Conservation (phyloP, 2,113 vertebrate species). For the Elephas maximus region DNA sequence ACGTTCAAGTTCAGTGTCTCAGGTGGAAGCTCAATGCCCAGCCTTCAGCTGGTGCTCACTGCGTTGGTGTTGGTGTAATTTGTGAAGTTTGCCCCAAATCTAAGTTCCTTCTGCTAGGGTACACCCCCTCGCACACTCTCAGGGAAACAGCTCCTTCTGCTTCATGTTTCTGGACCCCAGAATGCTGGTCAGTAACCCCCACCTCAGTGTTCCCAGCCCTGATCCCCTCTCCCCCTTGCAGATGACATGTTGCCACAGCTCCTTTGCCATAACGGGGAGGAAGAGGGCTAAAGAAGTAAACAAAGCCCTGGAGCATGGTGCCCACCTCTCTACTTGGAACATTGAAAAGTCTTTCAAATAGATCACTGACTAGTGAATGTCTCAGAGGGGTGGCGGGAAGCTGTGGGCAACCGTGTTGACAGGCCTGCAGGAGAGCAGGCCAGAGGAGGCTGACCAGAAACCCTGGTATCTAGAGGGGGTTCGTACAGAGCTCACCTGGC, state of each 20-base stretch:
- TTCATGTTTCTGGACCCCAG: neutral
- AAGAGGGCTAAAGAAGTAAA: neutral
- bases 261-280: too few species aligned
- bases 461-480: neutral
- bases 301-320: neutral
- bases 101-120: neutral
- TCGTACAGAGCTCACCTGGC: neutral
- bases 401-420: neutral
- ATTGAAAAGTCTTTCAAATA: neutral
- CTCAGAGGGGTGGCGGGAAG: neutral
- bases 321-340: neutral
- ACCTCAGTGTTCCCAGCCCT: neutral
- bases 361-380: neutral
- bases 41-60: neutral
- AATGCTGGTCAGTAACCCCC: neutral
- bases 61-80: neutral
- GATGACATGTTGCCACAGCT: rapidly evolving
- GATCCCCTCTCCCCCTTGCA: too few species aligned
- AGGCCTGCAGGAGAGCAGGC: neutral
- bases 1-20: neutral
- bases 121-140: neutral
- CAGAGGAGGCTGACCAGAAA: neutral
- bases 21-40: neutral
- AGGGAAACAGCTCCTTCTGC: neutral
- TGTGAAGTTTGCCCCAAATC: neutral